phyloP scores from a whole-genome alignment of 35 echinoderm and acorn worm genomes.

The Nesometra sesokonis region DNA sequence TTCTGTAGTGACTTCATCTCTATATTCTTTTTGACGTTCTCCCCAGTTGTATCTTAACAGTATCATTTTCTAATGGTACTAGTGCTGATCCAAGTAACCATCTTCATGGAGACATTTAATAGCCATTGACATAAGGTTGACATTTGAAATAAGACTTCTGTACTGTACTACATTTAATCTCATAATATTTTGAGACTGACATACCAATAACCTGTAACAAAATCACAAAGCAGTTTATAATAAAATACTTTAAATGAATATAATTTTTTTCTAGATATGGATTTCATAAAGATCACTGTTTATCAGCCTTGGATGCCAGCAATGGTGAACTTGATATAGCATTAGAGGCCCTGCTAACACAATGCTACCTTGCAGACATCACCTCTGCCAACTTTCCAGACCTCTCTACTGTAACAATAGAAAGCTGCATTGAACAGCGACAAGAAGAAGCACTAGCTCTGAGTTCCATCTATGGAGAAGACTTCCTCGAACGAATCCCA shows the following conservation, averaged over 20 bases:
- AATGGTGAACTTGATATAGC: slow-evolving; percentile 46
- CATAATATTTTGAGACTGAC: neutral
- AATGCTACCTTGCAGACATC: neutral
- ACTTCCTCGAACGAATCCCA: slow-evolving; percentile 52
- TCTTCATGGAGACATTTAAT: no score
- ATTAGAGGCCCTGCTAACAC: slow-evolving; percentile 35
- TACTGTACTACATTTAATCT: neutral
- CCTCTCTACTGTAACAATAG: neutral
- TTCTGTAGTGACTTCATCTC: no score
- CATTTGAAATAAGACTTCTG: no score
- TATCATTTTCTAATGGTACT: no score
- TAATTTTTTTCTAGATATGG: slow-evolving; percentile 27
- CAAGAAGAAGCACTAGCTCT: slow-evolving; percentile 56
- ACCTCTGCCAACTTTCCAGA: neutral
- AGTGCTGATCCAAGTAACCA: no score
- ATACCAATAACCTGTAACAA: neutral
- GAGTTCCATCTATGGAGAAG: slow-evolving; percentile 46
- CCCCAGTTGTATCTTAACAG: no score
- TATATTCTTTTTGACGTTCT: no score
- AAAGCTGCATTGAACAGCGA: slow-evolving; percentile 29
- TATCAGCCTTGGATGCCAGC: slow-evolving; percentile 32
- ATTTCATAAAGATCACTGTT: slow-evolving; percentile 41
- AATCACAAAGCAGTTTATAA: neutral
- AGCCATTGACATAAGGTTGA: no score
- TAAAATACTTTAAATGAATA: neutral